Conservation (phyloP, 1,140 invertebrate genomes). For the Hirudo medicinalis region DNA sequence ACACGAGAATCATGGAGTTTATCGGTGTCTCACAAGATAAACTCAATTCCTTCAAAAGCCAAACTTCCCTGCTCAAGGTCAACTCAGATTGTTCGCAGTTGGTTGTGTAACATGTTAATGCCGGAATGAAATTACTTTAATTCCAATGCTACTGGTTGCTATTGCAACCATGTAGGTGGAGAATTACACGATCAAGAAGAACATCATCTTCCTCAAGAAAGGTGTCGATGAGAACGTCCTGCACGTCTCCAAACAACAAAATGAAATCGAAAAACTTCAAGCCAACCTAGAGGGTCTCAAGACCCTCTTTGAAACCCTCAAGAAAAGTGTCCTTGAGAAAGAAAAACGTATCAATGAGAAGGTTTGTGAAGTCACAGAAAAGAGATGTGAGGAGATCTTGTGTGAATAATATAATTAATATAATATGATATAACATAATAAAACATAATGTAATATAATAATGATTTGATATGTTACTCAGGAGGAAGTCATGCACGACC, state of each 20-base stretch:
- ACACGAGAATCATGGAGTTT: slow-evolving; percentile 7
- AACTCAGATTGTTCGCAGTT: too few relatives aligned
- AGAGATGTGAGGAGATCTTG: too few relatives aligned
- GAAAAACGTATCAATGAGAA: slow-evolving; percentile 6
- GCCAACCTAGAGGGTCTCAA: background rate
- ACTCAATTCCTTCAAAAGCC: too few relatives aligned
- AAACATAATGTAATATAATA: too few relatives aligned
- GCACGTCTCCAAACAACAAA: background rate
- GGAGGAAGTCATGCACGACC: background rate
- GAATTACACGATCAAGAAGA: slow-evolving; percentile 11
- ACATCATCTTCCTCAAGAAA: slow-evolving; percentile 7
- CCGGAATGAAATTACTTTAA: too few relatives aligned
- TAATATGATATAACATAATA: too few relatives aligned
- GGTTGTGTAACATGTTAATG: too few relatives aligned
- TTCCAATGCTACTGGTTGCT: background rate
- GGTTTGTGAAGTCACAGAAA: background rate
- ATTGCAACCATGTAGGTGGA: background rate
- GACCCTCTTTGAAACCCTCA: background rate
- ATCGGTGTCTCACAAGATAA: background rate
- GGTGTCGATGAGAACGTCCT: background rate
- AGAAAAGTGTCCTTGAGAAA: slow-evolving; percentile 2
- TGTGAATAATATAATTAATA: too few relatives aligned
- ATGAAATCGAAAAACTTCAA: background rate
- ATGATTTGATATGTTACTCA: background rate
- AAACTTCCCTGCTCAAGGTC: too few relatives aligned